Conservation (phyloP, 2,113 vertebrate genomes). For the Pygoscelis adeliae region DNA sequence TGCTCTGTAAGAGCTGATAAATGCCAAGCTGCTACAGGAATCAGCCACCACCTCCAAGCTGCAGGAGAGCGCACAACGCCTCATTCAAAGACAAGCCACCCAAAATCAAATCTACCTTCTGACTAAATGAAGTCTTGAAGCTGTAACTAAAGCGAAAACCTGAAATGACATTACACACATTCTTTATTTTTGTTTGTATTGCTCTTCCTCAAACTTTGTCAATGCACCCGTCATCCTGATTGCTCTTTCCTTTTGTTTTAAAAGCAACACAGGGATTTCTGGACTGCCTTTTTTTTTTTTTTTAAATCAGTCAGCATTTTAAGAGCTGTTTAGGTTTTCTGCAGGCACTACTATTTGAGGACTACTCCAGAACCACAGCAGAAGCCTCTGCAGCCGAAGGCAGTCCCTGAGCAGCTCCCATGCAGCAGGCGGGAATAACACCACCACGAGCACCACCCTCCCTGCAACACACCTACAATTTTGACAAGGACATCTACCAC, state of each 20-base stretch:
- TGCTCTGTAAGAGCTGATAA: not conserved
- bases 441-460: too few species aligned
- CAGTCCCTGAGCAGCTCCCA: not conserved
- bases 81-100: not conserved
- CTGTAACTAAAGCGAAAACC: not conserved
- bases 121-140: not conserved
- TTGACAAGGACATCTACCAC: too few species aligned
- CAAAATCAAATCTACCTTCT: not conserved
- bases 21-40: not conserved
- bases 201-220: not conserved
- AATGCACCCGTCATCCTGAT: not conserved
- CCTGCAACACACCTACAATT: accelerated
- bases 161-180: not conserved
- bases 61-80: not conserved
- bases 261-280: too few species aligned
- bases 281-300: accelerated
- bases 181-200: not conserved
- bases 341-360: not conserved
- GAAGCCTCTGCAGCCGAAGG: not conserved
- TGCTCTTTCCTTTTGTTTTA: not conserved
- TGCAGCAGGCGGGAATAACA: not conserved
- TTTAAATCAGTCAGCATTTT: not conserved
- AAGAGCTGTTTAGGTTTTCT: not conserved
- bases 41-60: not conserved
- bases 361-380: not conserved